Evolutionary conservation across 2,113 vertebrate species (phyloP).

Genomic region (Zosterops japonicus): DNA sequence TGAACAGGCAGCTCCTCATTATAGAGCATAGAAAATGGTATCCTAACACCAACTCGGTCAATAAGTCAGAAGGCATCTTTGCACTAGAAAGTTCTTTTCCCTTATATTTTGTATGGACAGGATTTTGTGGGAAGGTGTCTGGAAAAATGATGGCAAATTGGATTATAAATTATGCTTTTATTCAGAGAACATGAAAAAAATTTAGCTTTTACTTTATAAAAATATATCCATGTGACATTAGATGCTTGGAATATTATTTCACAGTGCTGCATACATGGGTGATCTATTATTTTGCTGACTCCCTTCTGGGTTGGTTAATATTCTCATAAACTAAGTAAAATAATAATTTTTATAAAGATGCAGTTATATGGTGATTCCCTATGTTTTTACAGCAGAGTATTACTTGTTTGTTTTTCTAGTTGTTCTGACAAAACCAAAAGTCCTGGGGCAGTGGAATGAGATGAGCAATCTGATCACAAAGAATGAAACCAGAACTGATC

Average conservation of each 20-base stretch:
- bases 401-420: background rate
- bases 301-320: background rate
- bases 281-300: background rate
- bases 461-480: background rate
- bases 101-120: background rate
- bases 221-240: background rate
- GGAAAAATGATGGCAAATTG: background rate
- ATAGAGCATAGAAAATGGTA: background rate
- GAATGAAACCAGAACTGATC: background rate
- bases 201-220: background rate
- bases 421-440: background rate
- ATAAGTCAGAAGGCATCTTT: background rate
- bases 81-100: background rate
- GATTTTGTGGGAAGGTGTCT: background rate
- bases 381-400: background rate
- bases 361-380: background rate
- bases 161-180: background rate
- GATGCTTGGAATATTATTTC: background rate
- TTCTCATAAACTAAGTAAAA: background rate
- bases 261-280: background rate
- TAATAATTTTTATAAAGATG: background rate
- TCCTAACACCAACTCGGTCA: background rate
- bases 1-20: background rate
- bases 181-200: background rate
- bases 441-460: background rate